Percentiles rank a stretch among this genome's conserved stretches.
Evolutionary conservation across 2,888 invertebrate species (phyloP).

Genomic region (Pantelozetes paolii): DNA sequence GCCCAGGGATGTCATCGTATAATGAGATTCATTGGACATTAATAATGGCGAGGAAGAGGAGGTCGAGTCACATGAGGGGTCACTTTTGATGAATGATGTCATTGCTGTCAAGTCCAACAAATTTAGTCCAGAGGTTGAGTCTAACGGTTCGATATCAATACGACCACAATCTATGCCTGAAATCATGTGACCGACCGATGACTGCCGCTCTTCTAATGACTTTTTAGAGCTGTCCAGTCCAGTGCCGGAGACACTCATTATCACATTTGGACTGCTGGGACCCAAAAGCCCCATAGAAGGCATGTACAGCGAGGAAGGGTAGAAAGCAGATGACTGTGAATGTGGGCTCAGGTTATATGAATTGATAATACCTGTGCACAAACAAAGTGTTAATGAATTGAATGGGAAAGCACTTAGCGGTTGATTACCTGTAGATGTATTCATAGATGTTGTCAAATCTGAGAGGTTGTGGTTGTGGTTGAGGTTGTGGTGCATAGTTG

Average conservation of each 20-base stretch:
- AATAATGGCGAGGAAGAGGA: conserved; percentile 31
- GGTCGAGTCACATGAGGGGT: conserved; percentile 43
- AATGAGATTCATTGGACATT: conserved; percentile 41
- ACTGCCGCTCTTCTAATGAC: conserved; percentile 43
- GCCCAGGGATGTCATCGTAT: conserved; percentile 12
- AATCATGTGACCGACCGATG: conserved; percentile 44
- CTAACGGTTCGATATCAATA: conserved; percentile 43
- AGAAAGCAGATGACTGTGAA: conserved; percentile 36
- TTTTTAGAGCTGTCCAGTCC: conserved; percentile 14
- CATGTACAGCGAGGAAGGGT: conserved; percentile 30
- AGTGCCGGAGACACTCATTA: conserved; percentile 34
- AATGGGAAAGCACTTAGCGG: background rate
- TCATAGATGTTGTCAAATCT: conserved; percentile 47
- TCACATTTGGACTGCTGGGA: conserved; percentile 34
- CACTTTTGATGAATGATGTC: conserved; percentile 40
- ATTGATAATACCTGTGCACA: conserved; percentile 39
- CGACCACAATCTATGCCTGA: conserved; percentile 48
- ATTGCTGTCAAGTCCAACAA: conserved; percentile 43
- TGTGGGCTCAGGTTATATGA: conserved; percentile 38
- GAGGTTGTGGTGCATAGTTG: conserved; percentile 42
- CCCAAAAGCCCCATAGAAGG: conserved; percentile 6
- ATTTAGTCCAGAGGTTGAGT: conserved; percentile 40
- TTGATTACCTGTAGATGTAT: conserved; percentile 48
- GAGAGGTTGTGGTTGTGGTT: conserved; percentile 41
- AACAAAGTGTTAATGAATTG: background rate